Percentiles rank a stretch among this genome's conserved stretches.
Evolutionary conservation across 1,140 invertebrate species (phyloP).

Genomic region (Lepidostoma basale): DNA sequence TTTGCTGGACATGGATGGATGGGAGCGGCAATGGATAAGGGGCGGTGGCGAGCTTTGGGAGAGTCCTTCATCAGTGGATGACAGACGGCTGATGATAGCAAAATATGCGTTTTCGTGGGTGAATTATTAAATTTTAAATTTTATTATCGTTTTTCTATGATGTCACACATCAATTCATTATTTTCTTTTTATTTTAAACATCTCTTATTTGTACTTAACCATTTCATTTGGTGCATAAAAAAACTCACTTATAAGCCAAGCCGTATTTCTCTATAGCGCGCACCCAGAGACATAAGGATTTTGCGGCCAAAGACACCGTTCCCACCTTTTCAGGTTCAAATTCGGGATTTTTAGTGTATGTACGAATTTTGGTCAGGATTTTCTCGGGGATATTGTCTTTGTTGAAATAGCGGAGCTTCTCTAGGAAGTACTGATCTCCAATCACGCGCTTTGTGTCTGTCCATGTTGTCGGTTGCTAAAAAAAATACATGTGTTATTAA

Average conservation of each 20-base stretch:
- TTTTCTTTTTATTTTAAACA: too few relatives aligned
- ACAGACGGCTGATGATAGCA: too few relatives aligned
- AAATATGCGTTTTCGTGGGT: too few relatives aligned
- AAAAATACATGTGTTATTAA: conserved; percentile 9
- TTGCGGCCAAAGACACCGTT: conserved; percentile 78
- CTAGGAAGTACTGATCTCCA: conserved; percentile 77
- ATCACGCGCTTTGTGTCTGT: conserved; percentile 83
- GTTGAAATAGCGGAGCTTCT: conserved; percentile 82
- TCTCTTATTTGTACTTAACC: too few relatives aligned
- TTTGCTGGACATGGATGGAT: too few relatives aligned
- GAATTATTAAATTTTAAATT: too few relatives aligned
- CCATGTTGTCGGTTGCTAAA: conserved; percentile 78
- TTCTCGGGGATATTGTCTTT: conserved; percentile 86
- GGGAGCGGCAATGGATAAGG: too few relatives aligned
- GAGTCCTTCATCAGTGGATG: too few relatives aligned
- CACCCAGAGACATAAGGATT: conserved; percentile 89
- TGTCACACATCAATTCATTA: too few relatives aligned
- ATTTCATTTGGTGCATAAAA: conserved; percentile 13
- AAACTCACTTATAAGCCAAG: conserved; percentile 75
- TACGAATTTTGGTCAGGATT: conserved; percentile 77
- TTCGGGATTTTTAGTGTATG: conserved; percentile 79
- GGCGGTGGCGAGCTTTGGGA: too few relatives aligned
- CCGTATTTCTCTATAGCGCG: conserved; percentile 88
- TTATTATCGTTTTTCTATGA: too few relatives aligned
- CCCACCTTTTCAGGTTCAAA: conserved; percentile 87